Evolutionary conservation across 2,888 invertebrate genomes (phyloP), one percentile per base, ranked within the genome.

Genomic region (Trisateles emortualis): DNA sequence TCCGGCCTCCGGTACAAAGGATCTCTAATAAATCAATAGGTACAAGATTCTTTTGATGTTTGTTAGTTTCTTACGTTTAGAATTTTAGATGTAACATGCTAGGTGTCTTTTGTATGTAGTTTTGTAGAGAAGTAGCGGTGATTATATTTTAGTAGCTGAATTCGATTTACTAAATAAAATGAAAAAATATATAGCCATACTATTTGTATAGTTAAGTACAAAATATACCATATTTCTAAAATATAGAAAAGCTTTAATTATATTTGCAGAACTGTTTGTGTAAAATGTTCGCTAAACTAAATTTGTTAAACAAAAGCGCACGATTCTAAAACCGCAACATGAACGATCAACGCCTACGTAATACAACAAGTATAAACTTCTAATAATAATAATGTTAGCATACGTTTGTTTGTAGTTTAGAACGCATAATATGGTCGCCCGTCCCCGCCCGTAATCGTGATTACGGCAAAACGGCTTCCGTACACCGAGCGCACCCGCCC

Each of bases 401-500:
- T 39, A 49, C 52, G 46, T 52, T 52, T 53, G 56, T 49, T 60
- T 60, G 55, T 52, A 62, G 64, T 59, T 57, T 52, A 59, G 49
- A 66, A 43, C 52, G 42, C 29, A 39, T 61, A 51, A 47, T 61
- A 49, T 49, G 57, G 51, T 57, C 59, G 56, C 60, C 48, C 51
- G 48, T 59, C 57, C 53, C 59, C 44, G 53, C 41, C 53, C 52
- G 62, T 65, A 68, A 72, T 74, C 75, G 62, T 77, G 76, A 79
- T 79, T 74, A 76, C 72, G 64, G 52, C 47, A 52, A 59, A 70
- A 69, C 79, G 79, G 79, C 82, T 85, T 84, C 84, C 83, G 82
- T 70, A 64, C 77, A 73, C n/a, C n/a, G n/a, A n/a, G 72, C 74
- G 83, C 87, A 83, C 78, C 81, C 80, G 80, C 66, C 81, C 82